Conservation (phyloP, 2,888 invertebrate species). For the Drosophila pseudotalamancana region DNA sequence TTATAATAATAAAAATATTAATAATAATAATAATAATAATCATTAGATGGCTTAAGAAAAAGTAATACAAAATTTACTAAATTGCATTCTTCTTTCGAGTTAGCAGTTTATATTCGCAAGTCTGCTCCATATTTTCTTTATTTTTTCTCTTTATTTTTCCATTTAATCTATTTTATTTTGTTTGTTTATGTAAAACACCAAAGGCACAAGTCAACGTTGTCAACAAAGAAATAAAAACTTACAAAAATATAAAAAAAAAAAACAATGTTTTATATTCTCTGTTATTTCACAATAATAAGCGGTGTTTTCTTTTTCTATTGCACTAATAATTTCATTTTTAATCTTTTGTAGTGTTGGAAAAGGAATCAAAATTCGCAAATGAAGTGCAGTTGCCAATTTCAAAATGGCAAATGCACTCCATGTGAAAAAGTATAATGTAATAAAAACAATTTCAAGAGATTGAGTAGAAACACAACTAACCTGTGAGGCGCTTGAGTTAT, state of each 20-base stretch:
- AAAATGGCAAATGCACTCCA: slow-evolving; percentile 35
- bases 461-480: slow-evolving; percentile 82
- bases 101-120: slow-evolving; percentile 31
- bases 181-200: slow-evolving; percentile 72
- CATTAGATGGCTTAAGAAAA: slow-evolving; percentile 73
- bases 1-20: slow-evolving; percentile 43
- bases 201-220: slow-evolving; percentile 85
- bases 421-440: slow-evolving; percentile 36
- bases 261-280: slow-evolving; percentile 40
- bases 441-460: slow-evolving; percentile 64
- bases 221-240: slow-evolving; percentile 75
- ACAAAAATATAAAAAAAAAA: slow-evolving; percentile 42
- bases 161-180: slow-evolving; percentile 13
- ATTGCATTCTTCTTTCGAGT: slow-evolving; percentile 42
- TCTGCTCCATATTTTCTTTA: slow-evolving; percentile 32
- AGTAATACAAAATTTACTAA: slow-evolving; percentile 73
- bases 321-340: slow-evolving; percentile 32
- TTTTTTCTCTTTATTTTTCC: slow-evolving; percentile 12
- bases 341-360: slow-evolving; percentile 24
- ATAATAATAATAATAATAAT: slow-evolving; percentile 52
- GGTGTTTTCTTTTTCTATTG: slow-evolving; percentile 42
- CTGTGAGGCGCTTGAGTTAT: slow-evolving; percentile 82
- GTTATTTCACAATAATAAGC: slow-evolving; percentile 34
- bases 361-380: slow-evolving; percentile 53
- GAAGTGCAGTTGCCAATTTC: slow-evolving; percentile 25